Evolutionary conservation across 2,113 vertebrate species (phyloP).

Genomic region (Etheostoma cragini): DNA sequence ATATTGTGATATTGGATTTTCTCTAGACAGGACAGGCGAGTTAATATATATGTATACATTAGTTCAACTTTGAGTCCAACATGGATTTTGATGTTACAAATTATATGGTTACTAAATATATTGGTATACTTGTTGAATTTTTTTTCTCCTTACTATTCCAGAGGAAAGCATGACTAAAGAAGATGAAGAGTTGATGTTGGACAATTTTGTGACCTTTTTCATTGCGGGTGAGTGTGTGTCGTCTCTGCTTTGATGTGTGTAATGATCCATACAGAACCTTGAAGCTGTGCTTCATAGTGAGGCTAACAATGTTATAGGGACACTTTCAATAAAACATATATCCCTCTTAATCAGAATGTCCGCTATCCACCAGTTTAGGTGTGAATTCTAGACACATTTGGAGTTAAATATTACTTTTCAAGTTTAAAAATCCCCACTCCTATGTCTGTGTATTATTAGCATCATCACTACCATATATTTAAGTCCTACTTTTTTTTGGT

Average conservation of each 20-base stretch:
- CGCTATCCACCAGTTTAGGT: background rate
- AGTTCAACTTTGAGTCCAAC: no score
- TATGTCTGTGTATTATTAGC: background rate
- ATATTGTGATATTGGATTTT: no score
- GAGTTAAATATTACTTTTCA: background rate
- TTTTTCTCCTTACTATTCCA: no score
- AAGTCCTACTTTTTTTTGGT: background rate
- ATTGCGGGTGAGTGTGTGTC: slow-evolving; percentile 86
- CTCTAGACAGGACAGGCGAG: background rate
- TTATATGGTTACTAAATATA: background rate
- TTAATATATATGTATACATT: no score
- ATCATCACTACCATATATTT: background rate
- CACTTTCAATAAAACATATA: background rate
- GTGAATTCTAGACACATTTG: background rate
- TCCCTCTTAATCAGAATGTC: background rate
- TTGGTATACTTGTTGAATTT: background rate
- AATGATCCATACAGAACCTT: background rate
- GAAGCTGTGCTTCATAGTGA: background rate
- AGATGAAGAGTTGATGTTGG: slow-evolving; percentile 87
- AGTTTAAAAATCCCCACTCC: no score
- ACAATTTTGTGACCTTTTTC: slow-evolving; percentile 95
- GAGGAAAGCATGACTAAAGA: no score
- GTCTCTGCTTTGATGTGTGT: background rate
- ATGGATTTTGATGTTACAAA: background rate
- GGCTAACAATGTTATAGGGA: background rate